phyloP scores from a whole-genome alignment of 2,888 invertebrate species.

The Flexamia atlantica region DNA sequence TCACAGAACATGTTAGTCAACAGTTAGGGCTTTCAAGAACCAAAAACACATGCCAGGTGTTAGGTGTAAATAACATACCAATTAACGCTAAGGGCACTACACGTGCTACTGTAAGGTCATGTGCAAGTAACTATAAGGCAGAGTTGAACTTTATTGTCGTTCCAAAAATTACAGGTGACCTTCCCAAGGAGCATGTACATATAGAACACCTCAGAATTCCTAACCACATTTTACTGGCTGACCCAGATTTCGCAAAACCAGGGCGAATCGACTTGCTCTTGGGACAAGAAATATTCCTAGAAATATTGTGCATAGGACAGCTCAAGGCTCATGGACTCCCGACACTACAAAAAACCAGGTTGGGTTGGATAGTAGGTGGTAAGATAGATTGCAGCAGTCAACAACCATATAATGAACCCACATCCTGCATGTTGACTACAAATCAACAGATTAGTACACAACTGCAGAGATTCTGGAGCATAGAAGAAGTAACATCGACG shows the following conservation, averaged over 20 bases:
- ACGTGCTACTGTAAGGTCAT: too few relatives aligned
- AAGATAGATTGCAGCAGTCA: background rate
- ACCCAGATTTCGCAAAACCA: background rate
- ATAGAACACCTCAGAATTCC: background rate
- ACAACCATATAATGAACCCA: background rate
- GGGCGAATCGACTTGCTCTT: background rate
- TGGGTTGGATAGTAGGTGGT: constrained; percentile 33
- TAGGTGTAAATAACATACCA: too few relatives aligned
- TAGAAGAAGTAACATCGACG: constrained; percentile 9
- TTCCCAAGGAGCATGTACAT: background rate
- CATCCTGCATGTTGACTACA: background rate
- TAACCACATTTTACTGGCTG: background rate
- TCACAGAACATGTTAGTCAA: too few relatives aligned
- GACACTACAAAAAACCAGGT: constrained; percentile 9
- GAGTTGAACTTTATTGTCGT: background rate
- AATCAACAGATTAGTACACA: background rate
- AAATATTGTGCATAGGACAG: constrained; percentile 24
- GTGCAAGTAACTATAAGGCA: too few relatives aligned
- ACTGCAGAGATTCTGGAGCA: constrained; percentile 16
- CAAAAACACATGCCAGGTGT: too few relatives aligned
- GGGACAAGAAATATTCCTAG: constrained; percentile 11
- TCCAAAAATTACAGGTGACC: background rate
- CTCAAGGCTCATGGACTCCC: background rate
- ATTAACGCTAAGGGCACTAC: too few relatives aligned
- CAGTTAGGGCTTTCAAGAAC: too few relatives aligned